A percentile compares a stretch with the other conserved stretches of the same genome.
Conservation (phyloP, 2,797 vertebrate species). For the Lophura swinhoii region DNA sequence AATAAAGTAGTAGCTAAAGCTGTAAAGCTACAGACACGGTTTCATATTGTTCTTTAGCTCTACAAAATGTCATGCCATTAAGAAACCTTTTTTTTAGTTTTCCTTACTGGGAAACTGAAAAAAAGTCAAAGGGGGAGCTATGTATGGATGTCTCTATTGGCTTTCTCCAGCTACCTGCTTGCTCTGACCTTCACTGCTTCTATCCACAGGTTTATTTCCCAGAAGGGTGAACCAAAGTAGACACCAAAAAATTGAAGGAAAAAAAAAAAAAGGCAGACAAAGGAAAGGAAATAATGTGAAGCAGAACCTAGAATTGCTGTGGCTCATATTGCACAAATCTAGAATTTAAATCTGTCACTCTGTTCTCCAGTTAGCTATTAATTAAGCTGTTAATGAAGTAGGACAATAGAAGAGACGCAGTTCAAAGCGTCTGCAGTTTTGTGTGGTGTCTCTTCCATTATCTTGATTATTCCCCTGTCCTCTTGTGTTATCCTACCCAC, state of each 20-base stretch:
- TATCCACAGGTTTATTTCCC: background rate
- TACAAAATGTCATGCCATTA: background rate
- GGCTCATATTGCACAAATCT: background rate
- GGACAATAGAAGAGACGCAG: background rate
- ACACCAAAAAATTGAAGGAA: accelerated
- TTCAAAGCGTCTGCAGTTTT: background rate
- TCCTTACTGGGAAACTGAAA: background rate
- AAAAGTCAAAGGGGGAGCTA: background rate
- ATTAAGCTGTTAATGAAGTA: background rate
- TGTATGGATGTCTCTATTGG: background rate
- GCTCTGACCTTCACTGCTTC: background rate
- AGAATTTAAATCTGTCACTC: background rate
- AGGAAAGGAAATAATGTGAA: background rate
- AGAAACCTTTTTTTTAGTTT: background rate
- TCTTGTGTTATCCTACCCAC: background rate
- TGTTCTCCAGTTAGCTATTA: background rate
- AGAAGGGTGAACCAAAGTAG: background rate
- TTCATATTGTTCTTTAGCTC: background rate
- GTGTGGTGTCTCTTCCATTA: background rate
- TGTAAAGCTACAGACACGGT: background rate
- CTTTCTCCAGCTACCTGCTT: background rate
- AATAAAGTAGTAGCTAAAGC: background rate
- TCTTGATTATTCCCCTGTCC: background rate
- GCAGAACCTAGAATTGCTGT: background rate
- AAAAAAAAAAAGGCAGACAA: background rate